Conservation (phyloP, 2,113 vertebrate species). For the Myiopsitta monachus region DNA sequence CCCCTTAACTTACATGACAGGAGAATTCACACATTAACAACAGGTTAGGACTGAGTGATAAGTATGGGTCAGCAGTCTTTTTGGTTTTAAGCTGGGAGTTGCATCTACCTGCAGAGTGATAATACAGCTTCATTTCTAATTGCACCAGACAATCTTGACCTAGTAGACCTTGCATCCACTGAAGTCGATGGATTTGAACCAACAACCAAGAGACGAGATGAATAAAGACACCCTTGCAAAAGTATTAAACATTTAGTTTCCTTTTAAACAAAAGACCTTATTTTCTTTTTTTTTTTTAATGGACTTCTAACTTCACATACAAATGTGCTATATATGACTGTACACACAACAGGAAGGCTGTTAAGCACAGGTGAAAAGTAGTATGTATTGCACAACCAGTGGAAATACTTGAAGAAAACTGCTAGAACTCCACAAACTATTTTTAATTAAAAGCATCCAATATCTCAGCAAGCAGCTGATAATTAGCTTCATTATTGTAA, state of each 20-base stretch:
- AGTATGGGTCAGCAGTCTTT: neutral
- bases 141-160: neutral
- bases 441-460: conserved; percentile 59
- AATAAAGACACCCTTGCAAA: neutral
- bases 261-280: neutral
- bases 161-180: neutral
- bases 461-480: conserved; percentile 56
- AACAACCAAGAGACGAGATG: neutral
- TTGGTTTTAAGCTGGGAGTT: neutral
- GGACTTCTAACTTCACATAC: neutral
- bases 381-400: neutral
- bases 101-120: neutral
- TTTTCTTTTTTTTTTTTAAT: neutral
- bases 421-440: conserved; percentile 20
- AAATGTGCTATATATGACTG: neutral
- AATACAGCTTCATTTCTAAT: neutral
- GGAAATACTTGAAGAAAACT: conserved; percentile 29
- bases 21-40: neutral
- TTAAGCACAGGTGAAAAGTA: neutral
- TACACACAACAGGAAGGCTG: neutral
- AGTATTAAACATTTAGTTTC: neutral
- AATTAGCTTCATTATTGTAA: conserved; percentile 63
- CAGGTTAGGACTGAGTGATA: neutral
- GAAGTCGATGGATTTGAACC: neutral
- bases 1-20: neutral